Percentiles rank a stretch among this genome's conserved stretches.
These are phyloP conservation scores for Cinclus cinclus DNA, from an alignment of 2,113 vertebrate species.

Conservation along the genomic window DNA sequence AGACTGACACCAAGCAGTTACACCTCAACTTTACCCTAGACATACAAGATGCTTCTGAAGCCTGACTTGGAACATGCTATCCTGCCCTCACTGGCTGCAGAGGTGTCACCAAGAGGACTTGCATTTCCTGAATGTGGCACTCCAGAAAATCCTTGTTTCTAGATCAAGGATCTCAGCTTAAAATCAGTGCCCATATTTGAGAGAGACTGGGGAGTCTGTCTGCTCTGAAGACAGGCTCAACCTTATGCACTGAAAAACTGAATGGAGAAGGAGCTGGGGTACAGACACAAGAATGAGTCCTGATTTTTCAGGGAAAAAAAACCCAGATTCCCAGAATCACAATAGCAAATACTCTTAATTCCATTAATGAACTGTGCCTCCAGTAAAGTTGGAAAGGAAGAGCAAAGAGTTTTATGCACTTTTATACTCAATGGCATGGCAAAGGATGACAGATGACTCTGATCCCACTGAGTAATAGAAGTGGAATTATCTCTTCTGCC, in stretches of 20 bases:
- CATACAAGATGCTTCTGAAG: not conserved
- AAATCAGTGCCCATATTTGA: not conserved
- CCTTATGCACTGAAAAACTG: not conserved
- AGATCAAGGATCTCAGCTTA: not conserved
- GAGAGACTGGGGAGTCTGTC: not conserved
- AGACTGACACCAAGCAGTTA: not conserved
- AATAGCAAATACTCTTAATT: not conserved
- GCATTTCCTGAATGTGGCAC: not conserved
- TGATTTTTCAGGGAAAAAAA: not conserved
- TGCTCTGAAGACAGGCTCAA: not conserved
- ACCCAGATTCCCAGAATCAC: not conserved
- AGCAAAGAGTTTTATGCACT: not conserved
- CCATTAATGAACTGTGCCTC: not conserved
- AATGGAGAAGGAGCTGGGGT: not conserved
- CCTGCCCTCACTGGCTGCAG: not conserved
- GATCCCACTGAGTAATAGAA: not conserved
- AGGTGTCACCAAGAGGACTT: not conserved
- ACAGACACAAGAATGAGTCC: not conserved
- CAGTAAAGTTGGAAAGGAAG: not conserved
- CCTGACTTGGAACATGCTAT: rapidly evolving
- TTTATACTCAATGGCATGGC: not conserved
- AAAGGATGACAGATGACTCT: not conserved
- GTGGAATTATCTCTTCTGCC: not conserved
- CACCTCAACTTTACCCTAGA: not conserved
- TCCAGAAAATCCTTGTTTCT: not conserved